A percentile compares a stretch with the other conserved stretches of the same genome.
These are phyloP conservation scores for Leptodactylus fallax DNA, from an alignment of 2,797 vertebrate genomes.

Conservation along the genomic window DNA sequence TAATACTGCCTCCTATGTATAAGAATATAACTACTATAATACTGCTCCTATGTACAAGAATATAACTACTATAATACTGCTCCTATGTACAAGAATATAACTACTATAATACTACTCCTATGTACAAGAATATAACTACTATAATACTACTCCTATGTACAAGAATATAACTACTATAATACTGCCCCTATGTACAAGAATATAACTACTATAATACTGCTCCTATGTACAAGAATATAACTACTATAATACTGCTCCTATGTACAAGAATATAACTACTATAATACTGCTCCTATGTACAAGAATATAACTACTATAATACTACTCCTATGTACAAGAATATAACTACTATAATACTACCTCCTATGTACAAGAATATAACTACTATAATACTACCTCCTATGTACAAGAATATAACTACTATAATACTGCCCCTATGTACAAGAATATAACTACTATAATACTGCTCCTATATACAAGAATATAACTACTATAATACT, in stretches of 20 bases:
- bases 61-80: background rate
- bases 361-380: background rate
- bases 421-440: background rate
- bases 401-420: background rate
- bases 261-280: conserved; percentile 2
- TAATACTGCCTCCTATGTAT: no score
- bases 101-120: background rate
- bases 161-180: background rate
- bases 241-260: background rate
- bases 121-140: background rate
- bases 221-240: conserved; percentile 6
- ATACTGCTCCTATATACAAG: background rate
- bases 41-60: background rate
- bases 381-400: background rate
- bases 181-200: background rate
- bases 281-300: background rate
- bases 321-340: background rate
- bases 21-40: background rate
- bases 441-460: background rate
- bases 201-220: background rate
- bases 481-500: conserved; percentile 2
- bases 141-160: background rate
- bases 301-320: background rate
- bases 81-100: background rate
- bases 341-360: background rate